Conservation (phyloP, 2,113 vertebrate genomes). For the Pteropus alecto region DNA sequence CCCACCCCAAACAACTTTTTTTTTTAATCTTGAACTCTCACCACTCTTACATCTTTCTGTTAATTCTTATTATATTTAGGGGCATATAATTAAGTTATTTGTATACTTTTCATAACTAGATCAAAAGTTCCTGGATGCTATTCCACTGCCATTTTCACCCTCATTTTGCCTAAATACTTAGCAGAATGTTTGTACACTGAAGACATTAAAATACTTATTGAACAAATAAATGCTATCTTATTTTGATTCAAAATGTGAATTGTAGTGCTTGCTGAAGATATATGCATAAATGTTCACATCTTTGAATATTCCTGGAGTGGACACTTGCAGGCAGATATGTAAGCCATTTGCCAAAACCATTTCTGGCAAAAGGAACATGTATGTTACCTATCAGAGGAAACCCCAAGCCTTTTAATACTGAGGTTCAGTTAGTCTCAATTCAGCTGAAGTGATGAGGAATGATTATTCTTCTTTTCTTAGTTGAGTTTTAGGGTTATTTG, state of each 20-base stretch:
- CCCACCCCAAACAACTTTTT: accelerated
- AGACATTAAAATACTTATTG: neutral
- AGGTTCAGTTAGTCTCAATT: neutral
- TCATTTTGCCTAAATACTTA: neutral
- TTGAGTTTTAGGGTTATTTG: neutral
- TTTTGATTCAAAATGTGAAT: neutral
- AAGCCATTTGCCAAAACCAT: neutral
- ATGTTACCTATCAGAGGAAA: neutral
- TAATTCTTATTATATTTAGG: no score
- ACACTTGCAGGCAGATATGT: no score
- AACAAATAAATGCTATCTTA: neutral
- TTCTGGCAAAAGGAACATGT: neutral
- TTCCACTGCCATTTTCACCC: neutral
- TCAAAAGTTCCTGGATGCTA: neutral
- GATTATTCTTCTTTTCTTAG: neutral
- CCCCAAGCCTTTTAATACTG: neutral
- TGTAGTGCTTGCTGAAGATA: neutral
- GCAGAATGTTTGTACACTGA: neutral
- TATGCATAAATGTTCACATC: neutral
- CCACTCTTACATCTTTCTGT: neutral
- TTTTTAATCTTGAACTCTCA: no score
- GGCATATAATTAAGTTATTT: accelerated
- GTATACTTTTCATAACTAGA: neutral
- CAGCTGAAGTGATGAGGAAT: neutral
- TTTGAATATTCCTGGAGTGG: neutral